Evolutionary conservation across 1,140 invertebrate species (phyloP), one percentile per base, ranked within the genome.

Genomic region (Plectrocnemia conspersa): DNA sequence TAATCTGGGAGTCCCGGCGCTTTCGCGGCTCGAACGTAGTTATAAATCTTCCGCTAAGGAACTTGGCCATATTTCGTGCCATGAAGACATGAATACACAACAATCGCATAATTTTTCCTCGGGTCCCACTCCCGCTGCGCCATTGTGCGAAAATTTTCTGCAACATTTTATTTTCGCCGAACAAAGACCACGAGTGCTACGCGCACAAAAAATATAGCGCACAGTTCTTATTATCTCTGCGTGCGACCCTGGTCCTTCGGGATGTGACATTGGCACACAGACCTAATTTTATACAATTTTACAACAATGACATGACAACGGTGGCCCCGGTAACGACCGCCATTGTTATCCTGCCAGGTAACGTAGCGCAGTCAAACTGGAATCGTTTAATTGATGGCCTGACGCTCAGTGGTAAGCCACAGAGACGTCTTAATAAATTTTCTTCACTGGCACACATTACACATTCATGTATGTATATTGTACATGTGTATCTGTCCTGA

Each of bases 241-340:
- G 25, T 48, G n/a, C n/a, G 42, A 45, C 22, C 13, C 19, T 49
- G 46, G 47, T 46, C 35, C 38, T 48, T 59, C 32, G 35, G 36
- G 54, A 56, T 60, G n/a, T n/a, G 58, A 56, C 59, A 50, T 52
- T 61, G 59, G 55, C 54, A 56, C 27, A 38, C 33, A 57, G 40
- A 54, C 59, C 59, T 61, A 61, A 61, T 61, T 61, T 61, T 47
- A 57, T 57, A 57, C 59, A 54, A 61, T 57, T 57, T 54, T 11
- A 13, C 22, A 54, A 61, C 54, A 57, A 61, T 54, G 52, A 1
- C n/a, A 21, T 23, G 15, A 48, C 46, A 48, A 48, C 46, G 21
- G 24, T 11, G 18, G 22, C 33, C 15, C 44, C 32, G n/a, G 53
- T 49, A 55, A 56, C 53, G 58, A 55, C 25, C 23, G 25, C 21